Conservation (phyloP, 2,888 invertebrate genomes). For the Ceraclea dissimilis region DNA sequence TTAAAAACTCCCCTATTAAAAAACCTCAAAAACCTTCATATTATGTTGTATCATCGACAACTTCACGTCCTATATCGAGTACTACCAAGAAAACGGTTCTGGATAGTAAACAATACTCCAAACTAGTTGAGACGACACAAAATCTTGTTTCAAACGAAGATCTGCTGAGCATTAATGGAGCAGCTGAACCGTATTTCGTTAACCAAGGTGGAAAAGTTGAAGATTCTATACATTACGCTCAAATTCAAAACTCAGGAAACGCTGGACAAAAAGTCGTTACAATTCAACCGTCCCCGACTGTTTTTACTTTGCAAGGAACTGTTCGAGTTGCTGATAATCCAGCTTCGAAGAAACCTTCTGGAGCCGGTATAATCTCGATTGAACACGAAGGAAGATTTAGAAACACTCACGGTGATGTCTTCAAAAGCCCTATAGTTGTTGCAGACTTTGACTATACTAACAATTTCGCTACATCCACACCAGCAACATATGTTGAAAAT, state of each 20-base stretch:
- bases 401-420: slow-evolving; percentile 4
- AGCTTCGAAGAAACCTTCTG: slow-evolving; percentile 15
- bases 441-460: slow-evolving; percentile 30
- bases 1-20: not conserved
- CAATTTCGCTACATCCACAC: slow-evolving; percentile 3
- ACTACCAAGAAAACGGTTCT: slow-evolving; percentile 1
- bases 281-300: slow-evolving; percentile 15
- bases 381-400: slow-evolving; percentile 14
- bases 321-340: slow-evolving; percentile 13
- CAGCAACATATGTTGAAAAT: slow-evolving; percentile 9
- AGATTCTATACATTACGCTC: not conserved
- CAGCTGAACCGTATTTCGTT: slow-evolving; percentile 29
- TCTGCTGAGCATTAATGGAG: slow-evolving; percentile 55
- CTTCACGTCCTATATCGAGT: slow-evolving; percentile 11
- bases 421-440: slow-evolving; percentile 34
- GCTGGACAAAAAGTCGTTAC: slow-evolving; percentile 7
- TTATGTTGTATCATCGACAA: slow-evolving; percentile 6
- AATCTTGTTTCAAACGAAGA: slow-evolving; percentile 57
- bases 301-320: slow-evolving; percentile 19
- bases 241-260: not conserved
- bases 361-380: slow-evolving; percentile 22
- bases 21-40: not conserved
- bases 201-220: slow-evolving; percentile 7
- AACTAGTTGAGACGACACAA: slow-evolving; percentile 50
- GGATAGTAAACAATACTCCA: slow-evolving; percentile 30